Base-by-base conservation (phyloP, 2,888 invertebrate genomes). In the Tethea ocularis region DNA sequence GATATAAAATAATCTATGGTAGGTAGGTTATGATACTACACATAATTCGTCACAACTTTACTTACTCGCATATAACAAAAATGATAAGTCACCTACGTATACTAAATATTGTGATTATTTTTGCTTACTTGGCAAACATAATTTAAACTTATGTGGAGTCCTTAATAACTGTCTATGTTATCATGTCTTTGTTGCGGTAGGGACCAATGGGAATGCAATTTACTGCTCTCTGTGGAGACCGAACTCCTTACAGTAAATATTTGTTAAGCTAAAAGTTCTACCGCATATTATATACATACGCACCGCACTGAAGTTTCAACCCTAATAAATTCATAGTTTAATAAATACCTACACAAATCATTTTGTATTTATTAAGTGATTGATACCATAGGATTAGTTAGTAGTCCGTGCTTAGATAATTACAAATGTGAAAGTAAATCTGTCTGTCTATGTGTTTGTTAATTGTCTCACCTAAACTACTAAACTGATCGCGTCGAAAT, bases 171-270 rank as follows among this genome's bases (percentile, higher is more conserved):
- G 17, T 29, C 52, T 26, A 53, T 17, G 52, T 46, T 36, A 52
- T 59, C 46, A 52, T 29, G 58, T 56, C 20, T 17, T 24, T 56
- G 53, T 60, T 29, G 59, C 57, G 52, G 55, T 23, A 11, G 51
- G 36, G 29, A 54, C 60, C 57, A 57, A 23, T 6, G 71, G 68
- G 70, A 71, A 63, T 71, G 69, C 69, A 69, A 76, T 77, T 74
- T 77, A 73, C 67, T 63, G 57, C 60, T 63, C 74, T 68, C 69
- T 15, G 59, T 33, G 74, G 71, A 41, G 58, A 57, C 58, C 52
- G 52, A 77, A 77, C 67, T 76, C 71, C 68, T 65, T 60, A 64
- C 70, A 67, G 71, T 80, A 78, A 77, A 82, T 78, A 74, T 79
- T 83, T 73, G 78, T 82, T 80, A 79, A 56, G 41, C 58, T 61